These are phyloP conservation scores for Sporophila hypoxantha DNA, from an alignment of 2,113 vertebrate species.

Conservation along the genomic window DNA sequence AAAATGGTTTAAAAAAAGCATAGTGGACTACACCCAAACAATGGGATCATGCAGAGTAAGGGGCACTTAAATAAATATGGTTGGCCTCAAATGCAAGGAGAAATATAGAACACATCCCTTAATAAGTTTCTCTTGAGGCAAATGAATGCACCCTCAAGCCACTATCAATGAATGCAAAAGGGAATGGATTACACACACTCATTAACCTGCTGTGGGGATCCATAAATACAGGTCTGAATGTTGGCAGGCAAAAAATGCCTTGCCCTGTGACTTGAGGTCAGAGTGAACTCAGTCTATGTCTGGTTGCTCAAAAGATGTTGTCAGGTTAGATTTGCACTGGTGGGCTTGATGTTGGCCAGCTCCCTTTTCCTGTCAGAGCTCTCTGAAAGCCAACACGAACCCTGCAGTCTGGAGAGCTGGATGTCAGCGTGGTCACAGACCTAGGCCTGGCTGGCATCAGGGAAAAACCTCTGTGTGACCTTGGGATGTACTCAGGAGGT, in stretches of 20 bases:
- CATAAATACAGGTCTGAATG: background rate
- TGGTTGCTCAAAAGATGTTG: background rate
- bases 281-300: background rate
- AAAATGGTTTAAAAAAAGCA: too few relatives aligned
- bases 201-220: background rate
- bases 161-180: background rate
- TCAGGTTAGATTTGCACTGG: background rate
- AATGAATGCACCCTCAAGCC: background rate
- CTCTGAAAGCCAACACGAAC: rapidly evolving
- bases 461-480: background rate
- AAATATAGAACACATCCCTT: background rate
- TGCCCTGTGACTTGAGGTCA: background rate
- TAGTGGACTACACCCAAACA: background rate
- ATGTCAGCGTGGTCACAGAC: background rate
- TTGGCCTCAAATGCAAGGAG: background rate
- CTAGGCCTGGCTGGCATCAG: background rate
- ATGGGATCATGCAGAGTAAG: background rate
- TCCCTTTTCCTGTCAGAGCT: background rate
- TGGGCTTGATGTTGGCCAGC: background rate
- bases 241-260: background rate
- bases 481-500: background rate
- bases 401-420: background rate
- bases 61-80: background rate
- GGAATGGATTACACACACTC: background rate
- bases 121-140: background rate